phyloP scores from a whole-genome alignment of 2,797 vertebrate species.

The Myotis daubentonii region DNA sequence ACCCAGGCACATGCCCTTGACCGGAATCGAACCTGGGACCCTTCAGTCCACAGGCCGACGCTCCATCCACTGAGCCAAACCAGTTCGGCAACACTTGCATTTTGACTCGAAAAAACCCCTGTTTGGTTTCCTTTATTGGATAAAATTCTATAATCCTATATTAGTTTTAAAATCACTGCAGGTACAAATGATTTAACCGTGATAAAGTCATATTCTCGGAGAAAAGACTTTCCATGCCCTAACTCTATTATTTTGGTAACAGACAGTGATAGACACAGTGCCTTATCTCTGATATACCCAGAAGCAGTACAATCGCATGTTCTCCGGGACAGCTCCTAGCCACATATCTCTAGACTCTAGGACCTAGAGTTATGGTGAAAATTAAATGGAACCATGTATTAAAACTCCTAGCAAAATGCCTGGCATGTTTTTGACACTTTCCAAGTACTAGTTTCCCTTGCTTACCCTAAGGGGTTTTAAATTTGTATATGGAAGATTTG shows the following conservation, averaged over 20 bases:
- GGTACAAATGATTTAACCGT: not conserved
- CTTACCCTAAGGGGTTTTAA: not conserved
- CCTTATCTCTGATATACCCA: not conserved
- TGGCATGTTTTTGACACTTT: not conserved
- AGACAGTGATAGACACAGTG: not conserved
- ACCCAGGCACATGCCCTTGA: no score
- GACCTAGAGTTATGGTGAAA: not conserved
- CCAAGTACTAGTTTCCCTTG: not conserved
- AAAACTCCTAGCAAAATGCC: not conserved
- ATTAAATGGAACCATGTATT: not conserved
- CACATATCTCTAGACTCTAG: not conserved
- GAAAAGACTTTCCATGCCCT: not conserved
- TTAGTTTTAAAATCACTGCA: not conserved
- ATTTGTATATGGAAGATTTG: not conserved
- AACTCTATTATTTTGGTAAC: not conserved
- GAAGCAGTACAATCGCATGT: accelerated
- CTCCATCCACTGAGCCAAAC: no score
- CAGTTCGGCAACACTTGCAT: not conserved
- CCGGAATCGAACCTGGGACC: no score
- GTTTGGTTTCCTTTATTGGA: not conserved
- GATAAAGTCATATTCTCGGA: not conserved
- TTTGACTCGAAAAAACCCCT: not conserved
- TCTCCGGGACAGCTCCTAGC: not conserved
- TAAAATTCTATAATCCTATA: not conserved
- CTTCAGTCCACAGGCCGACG: no score